These are phyloP conservation scores for Burhinus bistriatus DNA, from an alignment of 2,113 vertebrate species.

Conservation along the genomic window DNA sequence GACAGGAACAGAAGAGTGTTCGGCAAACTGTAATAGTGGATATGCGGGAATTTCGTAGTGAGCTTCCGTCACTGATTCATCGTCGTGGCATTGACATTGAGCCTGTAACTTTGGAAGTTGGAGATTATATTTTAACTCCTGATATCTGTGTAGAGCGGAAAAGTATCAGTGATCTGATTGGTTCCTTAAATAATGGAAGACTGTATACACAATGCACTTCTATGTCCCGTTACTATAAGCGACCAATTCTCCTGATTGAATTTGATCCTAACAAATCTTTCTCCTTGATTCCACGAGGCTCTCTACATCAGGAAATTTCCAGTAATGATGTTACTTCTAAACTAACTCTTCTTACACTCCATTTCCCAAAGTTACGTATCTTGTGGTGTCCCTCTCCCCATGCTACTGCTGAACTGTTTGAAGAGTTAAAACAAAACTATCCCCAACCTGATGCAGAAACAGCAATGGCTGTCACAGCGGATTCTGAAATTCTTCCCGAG, in stretches of 20 bases:
- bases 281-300: slow-evolving; percentile 81
- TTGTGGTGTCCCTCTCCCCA: slow-evolving; percentile 96
- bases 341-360: slow-evolving; percentile 90
- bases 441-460: slow-evolving; percentile 79
- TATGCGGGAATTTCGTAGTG: slow-evolving; percentile 95
- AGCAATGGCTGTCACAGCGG: slow-evolving; percentile 84
- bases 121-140: slow-evolving; percentile 93
- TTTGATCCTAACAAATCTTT: slow-evolving; percentile 91
- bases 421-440: slow-evolving; percentile 86
- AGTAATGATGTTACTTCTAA: slow-evolving; percentile 88
- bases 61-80: slow-evolving; percentile 91
- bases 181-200: slow-evolving; percentile 89
- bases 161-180: slow-evolving; percentile 92
- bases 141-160: slow-evolving; percentile 94
- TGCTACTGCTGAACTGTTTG: slow-evolving; percentile 87
- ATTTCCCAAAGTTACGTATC: slow-evolving; percentile 90
- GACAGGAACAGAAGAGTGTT: slow-evolving; percentile 80
- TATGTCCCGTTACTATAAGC: slow-evolving; percentile 93
- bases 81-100: slow-evolving; percentile 93
- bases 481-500: slow-evolving; percentile 85
- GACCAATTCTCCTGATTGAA: slow-evolving; percentile 90
- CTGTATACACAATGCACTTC: slow-evolving; percentile 89
- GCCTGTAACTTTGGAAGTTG: slow-evolving; percentile 91
- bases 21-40: slow-evolving; percentile 88
- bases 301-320: slow-evolving; percentile 88